Evolutionary conservation across 2,888 invertebrate species (phyloP).

Genomic region (Rosalia funebris): DNA sequence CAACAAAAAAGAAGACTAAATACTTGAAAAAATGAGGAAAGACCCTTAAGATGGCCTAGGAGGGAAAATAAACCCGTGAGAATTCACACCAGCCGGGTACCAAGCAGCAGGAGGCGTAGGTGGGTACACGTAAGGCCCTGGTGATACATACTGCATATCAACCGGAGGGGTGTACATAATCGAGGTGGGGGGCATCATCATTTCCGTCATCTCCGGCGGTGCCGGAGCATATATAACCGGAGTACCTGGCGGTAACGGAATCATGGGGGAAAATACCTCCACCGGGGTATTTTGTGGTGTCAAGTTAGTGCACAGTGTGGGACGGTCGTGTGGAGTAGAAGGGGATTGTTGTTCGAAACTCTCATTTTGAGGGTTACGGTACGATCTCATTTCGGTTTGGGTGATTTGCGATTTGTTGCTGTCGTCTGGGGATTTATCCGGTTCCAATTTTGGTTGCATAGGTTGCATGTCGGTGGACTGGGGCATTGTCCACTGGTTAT

Average conservation of each 20-base stretch:
- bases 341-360: constrained; percentile 13
- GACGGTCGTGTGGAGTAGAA: constrained; percentile 20
- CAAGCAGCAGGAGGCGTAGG: constrained; percentile 48
- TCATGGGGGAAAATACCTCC: constrained; percentile 49
- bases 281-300: constrained; percentile 41
- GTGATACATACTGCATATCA: constrained; percentile 48
- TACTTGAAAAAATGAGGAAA: neutral
- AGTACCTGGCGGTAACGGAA: constrained; percentile 44
- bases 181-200: constrained; percentile 48
- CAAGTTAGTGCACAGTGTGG: constrained; percentile 30
- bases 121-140: constrained; percentile 48
- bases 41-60: constrained; percentile 7
- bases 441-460: constrained; percentile 23
- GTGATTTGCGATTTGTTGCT: neutral
- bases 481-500: constrained; percentile 41
- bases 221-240: constrained; percentile 46
- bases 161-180: constrained; percentile 48
- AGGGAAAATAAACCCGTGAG: constrained; percentile 54
- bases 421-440: constrained; percentile 12
- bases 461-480: constrained; percentile 31
- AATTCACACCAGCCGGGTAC: constrained; percentile 46
- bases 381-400: neutral
- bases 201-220: constrained; percentile 45
- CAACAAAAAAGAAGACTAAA: neutral
- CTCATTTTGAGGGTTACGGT: neutral